A percentile compares a stretch with the other conserved stretches of the same genome.
Evolutionary conservation across 2,113 vertebrate genomes (phyloP).

Genomic region (Accipiter cooperii): DNA sequence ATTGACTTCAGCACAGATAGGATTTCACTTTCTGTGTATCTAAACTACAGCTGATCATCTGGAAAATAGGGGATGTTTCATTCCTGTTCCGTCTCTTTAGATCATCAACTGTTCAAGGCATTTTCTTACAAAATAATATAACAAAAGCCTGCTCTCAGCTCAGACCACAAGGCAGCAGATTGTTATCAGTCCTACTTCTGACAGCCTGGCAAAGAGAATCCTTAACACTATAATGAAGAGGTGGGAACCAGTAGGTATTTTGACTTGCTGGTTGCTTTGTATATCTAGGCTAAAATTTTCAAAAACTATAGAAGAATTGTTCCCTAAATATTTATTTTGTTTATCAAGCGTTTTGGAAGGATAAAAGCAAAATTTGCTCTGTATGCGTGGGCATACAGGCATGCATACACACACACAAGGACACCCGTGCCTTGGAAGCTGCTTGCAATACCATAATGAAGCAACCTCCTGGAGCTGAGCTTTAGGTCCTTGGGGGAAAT

Average conservation of each 20-base stretch:
- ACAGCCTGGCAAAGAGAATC: background rate
- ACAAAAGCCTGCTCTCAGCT: background rate
- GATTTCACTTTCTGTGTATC: background rate
- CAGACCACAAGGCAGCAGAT: background rate
- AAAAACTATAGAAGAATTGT: background rate
- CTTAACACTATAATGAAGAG: background rate
- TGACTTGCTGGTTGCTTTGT: background rate
- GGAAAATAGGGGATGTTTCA: background rate
- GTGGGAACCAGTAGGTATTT: background rate
- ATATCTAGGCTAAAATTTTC: background rate
- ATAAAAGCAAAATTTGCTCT: background rate
- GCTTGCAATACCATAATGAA: background rate
- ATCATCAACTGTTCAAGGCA: background rate
- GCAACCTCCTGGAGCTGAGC: background rate
- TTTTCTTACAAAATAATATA: background rate
- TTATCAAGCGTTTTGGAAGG: background rate
- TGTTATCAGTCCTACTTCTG: background rate
- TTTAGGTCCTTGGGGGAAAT: background rate
- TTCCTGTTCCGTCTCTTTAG: background rate
- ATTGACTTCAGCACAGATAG: background rate
- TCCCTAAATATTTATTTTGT: background rate
- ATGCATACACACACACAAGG: rapidly evolving
- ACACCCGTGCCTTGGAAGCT: background rate
- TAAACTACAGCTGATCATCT: background rate
- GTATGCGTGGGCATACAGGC: background rate